These are phyloP conservation scores for Perdita meconis DNA, from an alignment of 2,888 invertebrate species.

Conservation along the genomic window DNA sequence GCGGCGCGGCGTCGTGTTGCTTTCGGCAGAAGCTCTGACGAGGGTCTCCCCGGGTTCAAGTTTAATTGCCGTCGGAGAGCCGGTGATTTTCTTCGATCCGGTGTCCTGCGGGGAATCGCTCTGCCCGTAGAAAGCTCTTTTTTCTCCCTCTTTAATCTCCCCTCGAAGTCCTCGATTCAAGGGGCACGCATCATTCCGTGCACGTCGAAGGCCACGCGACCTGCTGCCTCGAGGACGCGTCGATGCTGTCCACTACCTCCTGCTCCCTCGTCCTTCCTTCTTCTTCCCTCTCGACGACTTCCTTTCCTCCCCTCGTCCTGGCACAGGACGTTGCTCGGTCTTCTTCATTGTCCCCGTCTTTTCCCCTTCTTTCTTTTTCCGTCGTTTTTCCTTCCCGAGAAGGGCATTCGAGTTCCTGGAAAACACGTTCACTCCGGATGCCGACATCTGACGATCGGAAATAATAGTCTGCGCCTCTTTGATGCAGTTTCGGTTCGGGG, in stretches of 20 bases:
- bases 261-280: constrained; percentile 15
- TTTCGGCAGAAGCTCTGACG: constrained; percentile 61
- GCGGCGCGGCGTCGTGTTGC: no score
- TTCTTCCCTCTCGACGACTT: constrained; percentile 15
- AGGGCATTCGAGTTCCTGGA: constrained; percentile 53
- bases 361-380: constrained; percentile 28
- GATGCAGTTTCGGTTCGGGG: constrained; percentile 12
- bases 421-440: constrained; percentile 46
- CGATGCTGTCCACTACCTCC: constrained; percentile 37
- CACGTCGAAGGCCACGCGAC: constrained; percentile 80
- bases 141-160: constrained; percentile 56
- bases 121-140: constrained; percentile 58
- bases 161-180: constrained; percentile 53
- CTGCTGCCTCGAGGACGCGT: constrained; percentile 73
- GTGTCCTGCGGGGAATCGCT: constrained; percentile 46
- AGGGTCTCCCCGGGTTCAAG: constrained; percentile 58
- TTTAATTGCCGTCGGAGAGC: constrained; percentile 67
- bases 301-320: not conserved
- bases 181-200: constrained; percentile 71
- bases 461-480: constrained; percentile 16
- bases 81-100: constrained; percentile 64
- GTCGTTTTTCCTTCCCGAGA: constrained; percentile 23
- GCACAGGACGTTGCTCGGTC: not conserved
- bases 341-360: constrained; percentile 16
- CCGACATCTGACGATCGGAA: constrained; percentile 46